Evolutionary conservation across 2,888 invertebrate genomes (phyloP).

Genomic region (Tipula unca): DNA sequence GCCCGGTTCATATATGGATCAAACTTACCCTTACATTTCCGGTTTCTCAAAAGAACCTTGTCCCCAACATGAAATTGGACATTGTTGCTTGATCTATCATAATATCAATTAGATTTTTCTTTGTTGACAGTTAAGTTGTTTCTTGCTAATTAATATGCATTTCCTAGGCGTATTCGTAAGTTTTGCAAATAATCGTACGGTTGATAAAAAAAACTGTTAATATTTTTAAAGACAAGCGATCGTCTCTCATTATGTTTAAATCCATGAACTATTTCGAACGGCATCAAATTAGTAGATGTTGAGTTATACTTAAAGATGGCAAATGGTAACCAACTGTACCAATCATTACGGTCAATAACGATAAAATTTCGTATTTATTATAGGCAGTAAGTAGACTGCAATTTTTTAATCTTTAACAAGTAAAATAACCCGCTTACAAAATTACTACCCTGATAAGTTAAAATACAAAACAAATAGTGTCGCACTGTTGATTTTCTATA

Average conservation of each 20-base stretch:
- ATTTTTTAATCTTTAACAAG: conserved; percentile 31
- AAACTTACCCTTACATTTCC: too few relatives aligned
- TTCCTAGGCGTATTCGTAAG: neutral
- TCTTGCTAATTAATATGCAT: neutral
- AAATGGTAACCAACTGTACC: conserved; percentile 31
- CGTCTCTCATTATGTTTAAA: too few relatives aligned
- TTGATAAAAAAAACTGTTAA: too few relatives aligned
- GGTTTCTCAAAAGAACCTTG: too few relatives aligned
- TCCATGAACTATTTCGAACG: conserved; percentile 33
- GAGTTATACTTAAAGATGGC: conserved; percentile 33
- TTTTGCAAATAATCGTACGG: conserved; percentile 27
- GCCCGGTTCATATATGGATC: too few relatives aligned
- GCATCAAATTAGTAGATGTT: conserved; percentile 31
- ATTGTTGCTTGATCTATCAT: neutral
- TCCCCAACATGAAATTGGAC: too few relatives aligned
- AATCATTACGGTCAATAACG: conserved; percentile 28
- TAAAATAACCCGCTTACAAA: neutral
- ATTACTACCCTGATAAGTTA: conserved; percentile 27
- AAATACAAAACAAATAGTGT: conserved; percentile 28
- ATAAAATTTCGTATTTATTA: conserved; percentile 32
- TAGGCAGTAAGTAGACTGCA: conserved; percentile 30
- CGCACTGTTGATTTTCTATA: too few relatives aligned
- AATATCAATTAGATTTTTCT: neutral
- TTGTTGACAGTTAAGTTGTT: neutral
- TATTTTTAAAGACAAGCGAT: too few relatives aligned